Evolutionary conservation across 2,888 invertebrate genomes (phyloP).

Genomic region (Athripsodes cinereus): DNA sequence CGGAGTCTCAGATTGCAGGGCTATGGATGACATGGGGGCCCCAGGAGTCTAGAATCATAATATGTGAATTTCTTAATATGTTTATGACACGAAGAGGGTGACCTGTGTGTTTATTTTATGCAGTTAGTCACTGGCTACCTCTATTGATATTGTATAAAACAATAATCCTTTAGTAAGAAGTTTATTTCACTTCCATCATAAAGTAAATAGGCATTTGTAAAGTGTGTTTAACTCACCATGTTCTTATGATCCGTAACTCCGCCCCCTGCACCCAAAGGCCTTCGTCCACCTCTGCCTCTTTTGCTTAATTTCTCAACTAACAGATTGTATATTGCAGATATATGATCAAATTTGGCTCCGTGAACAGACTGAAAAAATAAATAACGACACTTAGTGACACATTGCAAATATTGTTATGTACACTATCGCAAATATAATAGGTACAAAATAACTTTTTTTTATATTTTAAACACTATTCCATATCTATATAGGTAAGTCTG

Average conservation of each 20-base stretch:
- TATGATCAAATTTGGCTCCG: conserved; percentile 83
- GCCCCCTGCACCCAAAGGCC: conserved; percentile 33
- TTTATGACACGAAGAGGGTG: too few relatives aligned
- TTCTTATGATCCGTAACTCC: background rate
- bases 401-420: too few relatives aligned
- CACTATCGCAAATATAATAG: too few relatives aligned
- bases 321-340: conserved; percentile 90
- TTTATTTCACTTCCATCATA: too few relatives aligned
- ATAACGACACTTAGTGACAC: too few relatives aligned
- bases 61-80: background rate
- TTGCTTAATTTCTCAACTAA: conserved; percentile 76
- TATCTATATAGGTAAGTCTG: too few relatives aligned
- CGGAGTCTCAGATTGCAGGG: conserved; percentile 18
- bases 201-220: background rate
- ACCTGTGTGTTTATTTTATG: too few relatives aligned
- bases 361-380: conserved; percentile 61
- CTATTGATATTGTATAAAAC: too few relatives aligned
- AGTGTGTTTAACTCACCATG: background rate
- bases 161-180: too few relatives aligned
- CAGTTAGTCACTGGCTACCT: too few relatives aligned
- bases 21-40: conserved; percentile 22
- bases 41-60: conserved; percentile 2
- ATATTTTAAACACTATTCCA: too few relatives aligned
- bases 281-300: conserved; percentile 44
- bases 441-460: too few relatives aligned